Base-by-base conservation (phyloP, 1,140 invertebrate species). In the Akabosia matsudoensis region DNA sequence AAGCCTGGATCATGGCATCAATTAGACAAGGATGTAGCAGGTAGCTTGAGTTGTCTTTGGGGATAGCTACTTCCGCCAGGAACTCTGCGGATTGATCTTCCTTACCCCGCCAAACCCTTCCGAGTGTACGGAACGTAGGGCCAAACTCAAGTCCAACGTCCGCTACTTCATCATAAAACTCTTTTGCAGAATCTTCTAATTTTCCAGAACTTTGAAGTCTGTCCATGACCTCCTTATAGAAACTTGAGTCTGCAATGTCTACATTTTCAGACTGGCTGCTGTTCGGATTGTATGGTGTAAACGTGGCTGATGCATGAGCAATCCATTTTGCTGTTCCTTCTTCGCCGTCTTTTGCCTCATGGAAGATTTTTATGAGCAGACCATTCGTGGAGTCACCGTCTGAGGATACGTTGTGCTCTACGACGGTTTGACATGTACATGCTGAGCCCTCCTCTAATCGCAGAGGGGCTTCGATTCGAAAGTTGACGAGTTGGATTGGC, bases 1-100 rank as follows among this genome's bases (percentile, higher is more conserved):
- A n/a, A 13, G 26, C 33, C 34, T 79, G 78, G 34, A 79, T 76
- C 70, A 79, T 79, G 0, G 74, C 78, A 30, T 79, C 78, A n/a
- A 79, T 22, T 14, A 76, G 26, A 0, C 70, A 28, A 1, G 78
- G 78, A 31, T 79, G 78, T 0, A 71, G 45, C 7, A 74, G 52
- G 61, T 79, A 79, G 1, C n/a, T 56, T 56, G 4, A 3, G 24
- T 13, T 16, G 10, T 56, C 54, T 22, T 13, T 24, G 3, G 78
- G 74, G 26, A 61, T 10, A 10, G 51, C 37, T 7, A 79, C 74
- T 30, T 72, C 34, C 1, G 72, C 22, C 61, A 67, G 24, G 0
- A 79, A 45, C 2, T 73, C 30, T 7, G 7, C 37, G 18, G 7
- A 18, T 45, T 45, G 7, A 18, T 18, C 37, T 45, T 79, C 56